Evolutionary conservation across 2,888 invertebrate species (phyloP).

Genomic region (Pachydiplax longipennis): DNA sequence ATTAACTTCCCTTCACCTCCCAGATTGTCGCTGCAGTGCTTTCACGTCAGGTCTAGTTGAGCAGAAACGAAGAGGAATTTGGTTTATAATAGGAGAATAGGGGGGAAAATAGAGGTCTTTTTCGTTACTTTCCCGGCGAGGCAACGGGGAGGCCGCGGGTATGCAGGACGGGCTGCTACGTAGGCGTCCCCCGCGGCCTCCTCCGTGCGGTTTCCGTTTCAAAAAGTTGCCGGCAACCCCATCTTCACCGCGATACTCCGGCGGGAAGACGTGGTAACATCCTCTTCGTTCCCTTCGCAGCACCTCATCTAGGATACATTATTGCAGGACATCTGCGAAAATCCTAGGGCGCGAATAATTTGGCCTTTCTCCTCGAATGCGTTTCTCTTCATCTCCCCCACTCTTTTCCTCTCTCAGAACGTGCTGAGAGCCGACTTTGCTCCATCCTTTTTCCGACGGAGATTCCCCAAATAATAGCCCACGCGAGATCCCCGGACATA

Average conservation of each 20-base stretch:
- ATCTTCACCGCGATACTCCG: not conserved
- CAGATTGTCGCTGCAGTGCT: not conserved
- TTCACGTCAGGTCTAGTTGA: too few species aligned
- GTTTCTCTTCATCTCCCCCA: not conserved
- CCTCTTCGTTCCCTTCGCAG: not conserved
- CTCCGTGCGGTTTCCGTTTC: not conserved
- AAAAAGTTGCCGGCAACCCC: not conserved
- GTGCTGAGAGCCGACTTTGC: too few species aligned
- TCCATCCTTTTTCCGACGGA: not conserved
- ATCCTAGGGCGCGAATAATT: not conserved
- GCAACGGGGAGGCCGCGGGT: not conserved
- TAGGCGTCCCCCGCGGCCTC: conserved; percentile 21
- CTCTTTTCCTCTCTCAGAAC: not conserved
- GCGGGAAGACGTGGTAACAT: not conserved
- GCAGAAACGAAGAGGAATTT: too few species aligned
- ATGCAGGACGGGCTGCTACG: not conserved
- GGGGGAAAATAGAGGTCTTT: not conserved
- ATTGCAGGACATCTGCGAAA: not conserved
- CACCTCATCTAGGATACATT: too few species aligned
- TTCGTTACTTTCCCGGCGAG: not conserved
- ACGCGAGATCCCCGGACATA: not conserved
- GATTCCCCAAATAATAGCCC: not conserved
- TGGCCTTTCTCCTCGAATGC: not conserved
- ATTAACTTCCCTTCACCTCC: not conserved
- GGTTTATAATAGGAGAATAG: not conserved